Percentiles rank a stretch among this genome's conserved stretches.
Conservation (phyloP, 2,797 vertebrate species). For the Acanthis flammea region DNA sequence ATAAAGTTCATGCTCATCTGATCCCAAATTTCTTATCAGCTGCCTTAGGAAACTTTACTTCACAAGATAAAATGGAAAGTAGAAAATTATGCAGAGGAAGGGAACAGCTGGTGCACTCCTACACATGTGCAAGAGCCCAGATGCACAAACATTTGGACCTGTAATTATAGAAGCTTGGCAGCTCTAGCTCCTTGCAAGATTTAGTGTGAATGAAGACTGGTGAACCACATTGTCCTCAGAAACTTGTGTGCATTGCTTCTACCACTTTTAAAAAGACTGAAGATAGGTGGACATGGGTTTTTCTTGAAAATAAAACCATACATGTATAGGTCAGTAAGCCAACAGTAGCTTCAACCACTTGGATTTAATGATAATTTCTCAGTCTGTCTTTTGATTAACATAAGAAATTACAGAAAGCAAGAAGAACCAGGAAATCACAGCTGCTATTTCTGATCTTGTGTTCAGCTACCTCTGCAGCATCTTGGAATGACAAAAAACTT, state of each 20-base stretch:
- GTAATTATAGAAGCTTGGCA: conserved; percentile 3
- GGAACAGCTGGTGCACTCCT: conserved; percentile 21
- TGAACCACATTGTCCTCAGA: neutral
- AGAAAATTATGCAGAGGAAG: neutral
- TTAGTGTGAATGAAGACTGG: neutral
- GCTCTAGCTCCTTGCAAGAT: neutral
- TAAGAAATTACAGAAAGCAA: neutral
- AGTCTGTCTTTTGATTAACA: neutral
- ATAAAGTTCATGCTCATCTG: neutral
- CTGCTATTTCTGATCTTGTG: neutral
- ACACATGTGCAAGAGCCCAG: neutral
- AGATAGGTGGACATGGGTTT: neutral
- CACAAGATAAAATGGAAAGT: neutral
- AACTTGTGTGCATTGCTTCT: neutral
- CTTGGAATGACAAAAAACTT: neutral
- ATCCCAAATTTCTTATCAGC: neutral
- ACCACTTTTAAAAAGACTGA: neutral
- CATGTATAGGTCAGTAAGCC: neutral
- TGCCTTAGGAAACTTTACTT: neutral
- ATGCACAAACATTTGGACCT: neutral
- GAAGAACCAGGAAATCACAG: neutral
- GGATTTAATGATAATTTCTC: neutral
- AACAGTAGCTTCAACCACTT: neutral
- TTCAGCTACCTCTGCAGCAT: neutral
- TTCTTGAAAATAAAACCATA: neutral